Conservation (phyloP, 1,140 invertebrate genomes). For the Epicauta chinensis region DNA sequence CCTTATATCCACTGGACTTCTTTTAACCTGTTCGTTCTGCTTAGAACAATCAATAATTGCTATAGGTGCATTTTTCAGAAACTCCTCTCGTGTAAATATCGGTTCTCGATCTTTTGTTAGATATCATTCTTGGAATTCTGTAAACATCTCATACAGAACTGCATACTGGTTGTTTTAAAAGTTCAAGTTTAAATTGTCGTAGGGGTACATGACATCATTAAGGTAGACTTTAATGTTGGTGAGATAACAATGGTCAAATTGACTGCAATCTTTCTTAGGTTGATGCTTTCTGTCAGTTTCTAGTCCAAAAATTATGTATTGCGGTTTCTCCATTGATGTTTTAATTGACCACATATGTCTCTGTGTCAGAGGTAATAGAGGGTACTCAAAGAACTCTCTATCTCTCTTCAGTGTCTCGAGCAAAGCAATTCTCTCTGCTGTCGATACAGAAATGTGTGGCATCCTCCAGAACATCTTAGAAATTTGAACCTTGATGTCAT, state of each 20-base stretch:
- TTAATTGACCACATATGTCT: too few relatives aligned
- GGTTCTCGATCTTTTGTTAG: conserved; percentile 20
- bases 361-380: too few relatives aligned
- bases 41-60: conserved; percentile 29
- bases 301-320: too few relatives aligned
- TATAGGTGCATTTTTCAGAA: conserved; percentile 14
- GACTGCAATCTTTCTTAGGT: conserved; percentile 1
- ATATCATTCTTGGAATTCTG: conserved; percentile 21
- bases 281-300: too few relatives aligned
- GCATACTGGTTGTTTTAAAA: conserved; percentile 16
- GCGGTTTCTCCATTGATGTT: too few relatives aligned
- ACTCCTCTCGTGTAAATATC: conserved; percentile 1
- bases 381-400: too few relatives aligned
- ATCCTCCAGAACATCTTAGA: too few relatives aligned
- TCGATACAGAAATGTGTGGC: too few relatives aligned
- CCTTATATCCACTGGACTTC: conserved; percentile 9
- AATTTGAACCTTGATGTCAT: too few relatives aligned
- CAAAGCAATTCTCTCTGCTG: too few relatives aligned
- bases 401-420: too few relatives aligned
- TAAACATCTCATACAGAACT: conserved; percentile 29
- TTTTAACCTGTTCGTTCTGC: conserved; percentile 21
- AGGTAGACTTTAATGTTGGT: conserved; percentile 27
- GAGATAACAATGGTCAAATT: conserved; percentile 26
- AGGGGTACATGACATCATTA: conserved; percentile 27
- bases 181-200: conserved; percentile 29